Evolutionary conservation across 2,113 vertebrate species (phyloP).

Genomic region (Oncorhynchus gorbuscha): DNA sequence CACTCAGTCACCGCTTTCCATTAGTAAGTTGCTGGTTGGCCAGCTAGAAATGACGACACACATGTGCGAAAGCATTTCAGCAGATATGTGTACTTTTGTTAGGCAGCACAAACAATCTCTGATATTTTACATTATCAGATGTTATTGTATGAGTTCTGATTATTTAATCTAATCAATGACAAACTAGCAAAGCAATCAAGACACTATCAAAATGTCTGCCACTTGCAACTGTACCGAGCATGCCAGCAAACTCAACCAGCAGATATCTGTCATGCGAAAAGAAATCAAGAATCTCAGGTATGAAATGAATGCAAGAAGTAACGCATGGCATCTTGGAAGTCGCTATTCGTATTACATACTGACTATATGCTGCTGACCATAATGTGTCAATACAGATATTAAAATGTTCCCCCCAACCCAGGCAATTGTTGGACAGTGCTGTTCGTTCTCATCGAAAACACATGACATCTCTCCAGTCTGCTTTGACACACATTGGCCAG

Average conservation of each 20-base stretch:
- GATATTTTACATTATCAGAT: background rate
- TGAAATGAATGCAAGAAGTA: background rate
- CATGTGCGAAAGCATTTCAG: constrained; percentile 35
- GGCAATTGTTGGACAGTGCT: constrained; percentile 65
- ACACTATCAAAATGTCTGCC: constrained; percentile 48
- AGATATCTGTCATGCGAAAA: constrained; percentile 75
- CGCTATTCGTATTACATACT: no score
- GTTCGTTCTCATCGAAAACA: constrained; percentile 71
- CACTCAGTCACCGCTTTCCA: background rate
- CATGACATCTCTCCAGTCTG: constrained; percentile 57
- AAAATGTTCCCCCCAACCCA: constrained; percentile 10
- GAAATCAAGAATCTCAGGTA: constrained; percentile 79
- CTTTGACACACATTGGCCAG: constrained; percentile 35
- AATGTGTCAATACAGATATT: no score
- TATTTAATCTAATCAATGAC: background rate
- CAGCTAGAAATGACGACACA: constrained; percentile 17
- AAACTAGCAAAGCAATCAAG: background rate
- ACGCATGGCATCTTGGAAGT: no score
- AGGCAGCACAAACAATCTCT: background rate
- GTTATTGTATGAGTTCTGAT: no score
- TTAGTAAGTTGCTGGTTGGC: constrained; percentile 33
- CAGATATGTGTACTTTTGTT: background rate
- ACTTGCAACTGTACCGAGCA: constrained; percentile 51
- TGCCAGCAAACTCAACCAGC: constrained; percentile 58
- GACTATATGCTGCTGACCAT: no score